Evolutionary conservation across 2,797 vertebrate species (phyloP).

Genomic region (Schizopygopsis malacanthus): DNA sequence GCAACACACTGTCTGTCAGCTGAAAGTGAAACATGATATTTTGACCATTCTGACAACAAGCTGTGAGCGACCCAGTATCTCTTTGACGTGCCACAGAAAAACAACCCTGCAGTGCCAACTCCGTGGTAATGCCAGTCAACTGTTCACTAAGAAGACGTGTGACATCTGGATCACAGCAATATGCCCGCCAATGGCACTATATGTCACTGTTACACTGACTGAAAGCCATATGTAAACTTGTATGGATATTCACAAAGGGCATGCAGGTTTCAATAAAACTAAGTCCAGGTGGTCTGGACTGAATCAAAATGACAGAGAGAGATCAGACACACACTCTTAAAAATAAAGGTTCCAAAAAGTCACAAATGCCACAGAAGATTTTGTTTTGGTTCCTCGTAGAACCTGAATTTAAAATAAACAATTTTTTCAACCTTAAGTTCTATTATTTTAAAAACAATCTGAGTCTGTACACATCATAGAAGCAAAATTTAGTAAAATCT

Average conservation of each 20-base stretch:
- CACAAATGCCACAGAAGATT: no score
- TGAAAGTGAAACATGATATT: constrained; percentile 31
- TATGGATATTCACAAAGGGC: not conserved
- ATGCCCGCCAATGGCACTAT: not conserved
- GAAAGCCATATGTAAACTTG: constrained; percentile 1
- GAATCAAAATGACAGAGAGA: constrained; percentile 8
- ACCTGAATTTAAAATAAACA: not conserved
- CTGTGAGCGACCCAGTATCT: constrained; percentile 27
- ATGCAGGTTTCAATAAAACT: constrained; percentile 24
- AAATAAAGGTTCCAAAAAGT: not conserved
- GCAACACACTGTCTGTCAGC: constrained; percentile 19
- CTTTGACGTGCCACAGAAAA: constrained; percentile 16
- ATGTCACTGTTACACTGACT: not conserved
- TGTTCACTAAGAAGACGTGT: constrained; percentile 4
- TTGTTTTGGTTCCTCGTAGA: not conserved
- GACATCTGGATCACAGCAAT: constrained; percentile 15
- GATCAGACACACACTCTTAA: not conserved
- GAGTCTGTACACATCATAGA: not conserved
- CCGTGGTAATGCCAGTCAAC: constrained; percentile 30
- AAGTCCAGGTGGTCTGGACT: constrained; percentile 11
- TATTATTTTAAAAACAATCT: not conserved
- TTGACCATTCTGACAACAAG: constrained; percentile 34
- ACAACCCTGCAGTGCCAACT: not conserved
- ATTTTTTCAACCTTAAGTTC: not conserved
- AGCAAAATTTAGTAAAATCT: not conserved